Evolutionary conservation across 2,113 vertebrate species (phyloP), one percentile per base, ranked within the genome.

Genomic region (Gavialis gangeticus): DNA sequence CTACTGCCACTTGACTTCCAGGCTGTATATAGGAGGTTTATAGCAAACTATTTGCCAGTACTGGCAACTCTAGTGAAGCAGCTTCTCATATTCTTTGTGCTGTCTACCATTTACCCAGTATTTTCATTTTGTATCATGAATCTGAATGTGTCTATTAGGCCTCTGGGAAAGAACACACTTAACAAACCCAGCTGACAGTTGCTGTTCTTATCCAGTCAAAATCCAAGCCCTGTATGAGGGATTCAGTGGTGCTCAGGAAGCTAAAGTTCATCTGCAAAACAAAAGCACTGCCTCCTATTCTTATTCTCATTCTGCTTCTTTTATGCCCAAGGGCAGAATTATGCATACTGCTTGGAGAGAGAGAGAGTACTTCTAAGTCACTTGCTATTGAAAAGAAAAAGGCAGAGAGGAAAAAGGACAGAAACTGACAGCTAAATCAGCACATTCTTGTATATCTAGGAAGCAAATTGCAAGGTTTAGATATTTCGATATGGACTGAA

Each of bases 221-320:
- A 2, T 8, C 37, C 66, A 62, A 3, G 2, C 0, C 1, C 0
- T 1, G 0, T 1, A 6, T 30, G 10, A 17, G 19, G 0, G 0
- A 24, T 34, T 3, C 24, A 1, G 55, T 1, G 58, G 6, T 28
- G 1, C 1, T 27, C 28, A 71, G 1, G 0, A 11, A 15, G n/a
- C 25, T 77, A n/a, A 66, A 55, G 56, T 1, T 5, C 21, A 46
- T 27, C 73, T 2, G 54, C 62, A 9, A 84, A 54, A 28, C 55
- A 66, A 22, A 4, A 71, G 1, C 15, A 73, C 2, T 1, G 34
- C 66, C 64, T 79, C 62, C 1, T 3, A 4, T 12, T 5, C 78
- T 6, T 4, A 1, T 16, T 10, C 9, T 12, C n/a, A 2, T 0
- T 60, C 63, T 0, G 25, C 9, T 56, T 24, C 12, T 28, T 54